These are phyloP conservation scores for Piezodorus guildinii DNA, from an alignment of 1,140 invertebrate genomes.

Conservation along the genomic window DNA sequence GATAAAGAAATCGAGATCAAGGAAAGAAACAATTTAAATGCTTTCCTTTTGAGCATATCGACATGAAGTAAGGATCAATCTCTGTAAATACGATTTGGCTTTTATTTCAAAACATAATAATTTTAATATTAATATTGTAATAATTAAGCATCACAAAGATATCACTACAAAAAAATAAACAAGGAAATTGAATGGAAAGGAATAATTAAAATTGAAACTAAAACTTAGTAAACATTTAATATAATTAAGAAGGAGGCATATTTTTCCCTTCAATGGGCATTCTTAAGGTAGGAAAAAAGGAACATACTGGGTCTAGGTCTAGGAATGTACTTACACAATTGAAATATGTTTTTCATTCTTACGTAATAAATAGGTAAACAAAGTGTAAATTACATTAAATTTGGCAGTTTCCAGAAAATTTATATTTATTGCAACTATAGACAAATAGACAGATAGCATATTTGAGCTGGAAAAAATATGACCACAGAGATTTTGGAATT, in stretches of 20 bases:
- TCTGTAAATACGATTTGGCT: too few relatives aligned
- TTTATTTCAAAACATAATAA: too few relatives aligned
- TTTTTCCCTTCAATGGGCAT: neutral
- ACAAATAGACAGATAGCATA: conserved; percentile 21
- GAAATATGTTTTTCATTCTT: conserved; percentile 6
- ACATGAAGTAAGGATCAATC: too few relatives aligned
- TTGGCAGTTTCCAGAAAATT: conserved; percentile 18
- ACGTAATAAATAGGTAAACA: conserved; percentile 15
- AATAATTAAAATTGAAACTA: conserved; percentile 4
- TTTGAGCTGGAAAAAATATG: conserved; percentile 18
- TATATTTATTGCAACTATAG: conserved; percentile 22
- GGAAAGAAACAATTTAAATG: too few relatives aligned
- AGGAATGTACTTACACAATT: conserved; percentile 15
- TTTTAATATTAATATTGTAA: too few relatives aligned
- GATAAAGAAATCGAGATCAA: too few relatives aligned
- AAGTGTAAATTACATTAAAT: conserved; percentile 12
- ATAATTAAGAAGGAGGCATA: conserved; percentile 8
- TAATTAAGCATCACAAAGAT: too few relatives aligned
- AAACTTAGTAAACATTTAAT: conserved; percentile 6
- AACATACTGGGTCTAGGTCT: neutral
- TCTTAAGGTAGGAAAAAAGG: neutral
- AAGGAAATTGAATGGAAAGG: too few relatives aligned
- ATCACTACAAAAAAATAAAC: too few relatives aligned
- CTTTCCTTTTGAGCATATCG: too few relatives aligned
- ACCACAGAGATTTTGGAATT: conserved; percentile 6